A percentile compares a stretch with the other conserved stretches of the same genome.
Evolutionary conservation across 2,113 vertebrate genomes (phyloP).

Genomic region (Nestor notabilis): DNA sequence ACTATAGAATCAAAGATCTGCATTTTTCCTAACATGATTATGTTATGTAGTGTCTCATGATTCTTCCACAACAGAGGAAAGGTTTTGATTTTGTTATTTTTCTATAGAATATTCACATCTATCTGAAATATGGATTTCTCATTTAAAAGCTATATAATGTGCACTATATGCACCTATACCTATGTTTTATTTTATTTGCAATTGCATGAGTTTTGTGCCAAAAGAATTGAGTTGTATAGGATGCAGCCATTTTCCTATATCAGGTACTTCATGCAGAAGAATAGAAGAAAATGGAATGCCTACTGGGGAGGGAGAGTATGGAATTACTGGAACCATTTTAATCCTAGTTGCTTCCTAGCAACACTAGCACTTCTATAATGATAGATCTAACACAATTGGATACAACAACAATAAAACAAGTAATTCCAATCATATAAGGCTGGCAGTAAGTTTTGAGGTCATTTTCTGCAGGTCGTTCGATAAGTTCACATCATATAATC

Average conservation of each 20-base stretch:
- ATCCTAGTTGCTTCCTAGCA: slow-evolving; percentile 58
- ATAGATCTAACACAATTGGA: neutral
- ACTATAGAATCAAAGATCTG: neutral
- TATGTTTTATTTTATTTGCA: neutral
- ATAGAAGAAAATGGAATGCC: neutral
- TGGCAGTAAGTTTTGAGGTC: slow-evolving; percentile 36
- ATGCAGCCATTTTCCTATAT: neutral
- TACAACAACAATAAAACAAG: slow-evolving; percentile 19
- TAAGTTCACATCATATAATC: slow-evolving; percentile 53
- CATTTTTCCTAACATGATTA: neutral
- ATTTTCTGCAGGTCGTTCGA: slow-evolving; percentile 62
- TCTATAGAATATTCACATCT: neutral
- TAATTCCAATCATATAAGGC: neutral
- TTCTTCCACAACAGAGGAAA: neutral
- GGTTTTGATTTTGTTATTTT: neutral
- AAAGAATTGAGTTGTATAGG: neutral
- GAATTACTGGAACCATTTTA: slow-evolving; percentile 1
- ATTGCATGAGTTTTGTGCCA: neutral
- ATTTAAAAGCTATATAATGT: neutral
- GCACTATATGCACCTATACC: neutral
- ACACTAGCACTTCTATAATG: neutral
- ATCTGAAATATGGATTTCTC: neutral
- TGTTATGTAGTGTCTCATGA: neutral
- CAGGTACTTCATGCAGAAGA: neutral
- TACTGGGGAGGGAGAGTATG: neutral